These are phyloP conservation scores for Setophaga coronata DNA, from an alignment of 2,113 vertebrate species.

Conservation along the genomic window DNA sequence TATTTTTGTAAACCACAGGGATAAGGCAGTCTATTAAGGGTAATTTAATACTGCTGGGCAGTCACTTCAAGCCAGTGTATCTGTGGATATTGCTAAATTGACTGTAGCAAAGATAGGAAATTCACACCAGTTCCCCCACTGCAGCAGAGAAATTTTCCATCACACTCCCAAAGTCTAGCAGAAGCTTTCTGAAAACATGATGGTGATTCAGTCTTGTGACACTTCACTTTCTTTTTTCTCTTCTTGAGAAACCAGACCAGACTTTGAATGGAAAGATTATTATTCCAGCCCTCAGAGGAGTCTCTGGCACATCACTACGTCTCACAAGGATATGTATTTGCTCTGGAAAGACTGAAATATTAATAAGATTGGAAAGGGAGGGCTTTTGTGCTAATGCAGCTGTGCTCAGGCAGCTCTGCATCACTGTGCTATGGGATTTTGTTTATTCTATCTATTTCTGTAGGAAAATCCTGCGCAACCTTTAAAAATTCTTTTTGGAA, in stretches of 20 bases:
- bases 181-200: not conserved
- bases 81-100: not conserved
- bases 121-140: not conserved
- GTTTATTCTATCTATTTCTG: not conserved
- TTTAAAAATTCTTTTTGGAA: not conserved
- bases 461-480: not conserved
- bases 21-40: not conserved
- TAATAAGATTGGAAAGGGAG: not conserved
- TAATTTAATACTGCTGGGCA: not conserved
- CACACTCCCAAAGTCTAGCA: not conserved
- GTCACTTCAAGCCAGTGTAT: not conserved
- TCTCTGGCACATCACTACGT: not conserved
- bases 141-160: not conserved
- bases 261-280: not conserved
- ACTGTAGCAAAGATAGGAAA: not conserved
- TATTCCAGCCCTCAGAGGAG: not conserved
- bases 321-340: not conserved
- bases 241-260: not conserved
- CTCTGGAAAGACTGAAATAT: slow-evolving; percentile 1
- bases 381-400: not conserved
- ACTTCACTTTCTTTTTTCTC: not conserved
- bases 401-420: not conserved
- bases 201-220: not conserved
- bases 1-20: slow-evolving; percentile 41
- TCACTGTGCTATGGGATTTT: not conserved